Evolutionary conservation across 2,797 vertebrate species (phyloP).

Genomic region (Stomatorhinus walkeri): DNA sequence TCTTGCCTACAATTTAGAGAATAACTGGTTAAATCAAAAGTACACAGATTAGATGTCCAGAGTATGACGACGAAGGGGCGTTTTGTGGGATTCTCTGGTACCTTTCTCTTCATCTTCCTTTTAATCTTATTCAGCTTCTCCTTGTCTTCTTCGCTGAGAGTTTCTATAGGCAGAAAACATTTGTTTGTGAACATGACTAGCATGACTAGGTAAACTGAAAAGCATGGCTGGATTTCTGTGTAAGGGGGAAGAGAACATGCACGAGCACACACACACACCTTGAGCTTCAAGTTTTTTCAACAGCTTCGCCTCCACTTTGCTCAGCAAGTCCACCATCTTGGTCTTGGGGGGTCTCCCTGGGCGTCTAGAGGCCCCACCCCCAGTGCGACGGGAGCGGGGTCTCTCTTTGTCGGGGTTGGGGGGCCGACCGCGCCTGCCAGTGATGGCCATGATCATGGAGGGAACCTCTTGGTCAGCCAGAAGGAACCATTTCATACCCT

Average conservation of each 20-base stretch:
- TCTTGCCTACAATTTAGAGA: slow-evolving; percentile 65
- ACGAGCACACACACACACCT: background rate
- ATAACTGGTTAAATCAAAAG: fast-evolving
- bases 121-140: slow-evolving; percentile 83
- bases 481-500: slow-evolving; percentile 82
- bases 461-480: slow-evolving; percentile 87
- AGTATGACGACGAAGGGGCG: background rate
- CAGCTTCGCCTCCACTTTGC: slow-evolving; percentile 78
- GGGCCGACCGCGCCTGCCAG: slow-evolving; percentile 85
- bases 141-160: slow-evolving; percentile 84
- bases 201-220: background rate
- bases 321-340: slow-evolving; percentile 76
- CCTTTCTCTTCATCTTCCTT: slow-evolving; percentile 92
- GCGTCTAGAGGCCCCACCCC: slow-evolving; percentile 64
- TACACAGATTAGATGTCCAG: background rate
- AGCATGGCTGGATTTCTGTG: background rate
- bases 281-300: slow-evolving; percentile 72
- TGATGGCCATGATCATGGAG: slow-evolving; percentile 93
- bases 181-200: background rate
- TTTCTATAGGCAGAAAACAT: slow-evolving; percentile 56
- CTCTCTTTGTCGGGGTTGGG: slow-evolving; percentile 82
- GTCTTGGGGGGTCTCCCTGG: slow-evolving; percentile 85
- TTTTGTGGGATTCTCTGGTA: slow-evolving; percentile 28
- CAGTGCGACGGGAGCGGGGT: slow-evolving; percentile 47
- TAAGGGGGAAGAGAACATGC: background rate